A percentile compares a stretch with the other conserved stretches of the same genome.
Evolutionary conservation across 2,888 invertebrate genomes (phyloP).

Genomic region (Synanthedon tipuliformis): DNA sequence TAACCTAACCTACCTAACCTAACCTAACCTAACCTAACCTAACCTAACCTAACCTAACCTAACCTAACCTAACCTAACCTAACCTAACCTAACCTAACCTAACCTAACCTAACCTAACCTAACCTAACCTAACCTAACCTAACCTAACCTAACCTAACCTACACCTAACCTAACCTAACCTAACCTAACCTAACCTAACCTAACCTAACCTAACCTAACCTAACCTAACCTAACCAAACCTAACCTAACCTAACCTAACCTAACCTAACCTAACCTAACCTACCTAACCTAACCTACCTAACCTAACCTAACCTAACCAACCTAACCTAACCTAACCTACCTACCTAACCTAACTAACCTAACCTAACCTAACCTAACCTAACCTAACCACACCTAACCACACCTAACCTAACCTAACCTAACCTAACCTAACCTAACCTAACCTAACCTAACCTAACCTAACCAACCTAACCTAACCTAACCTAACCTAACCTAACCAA

Average conservation of each 20-base stretch:
- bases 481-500: constrained; percentile 1
- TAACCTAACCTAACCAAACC: constrained; percentile 2
- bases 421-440: constrained; percentile 1
- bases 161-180: background rate
- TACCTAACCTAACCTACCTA: constrained; percentile 4
- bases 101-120: background rate
- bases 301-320: constrained; percentile 5
- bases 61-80: constrained; percentile 1
- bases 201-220: constrained; percentile 1
- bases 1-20: background rate
- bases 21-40: background rate
- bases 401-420: constrained; percentile 1
- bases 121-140: background rate
- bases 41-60: background rate
- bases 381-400: background rate
- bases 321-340: background rate
- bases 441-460: constrained; percentile 1
- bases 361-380: background rate
- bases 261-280: constrained; percentile 6
- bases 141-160: background rate
- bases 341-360: background rate
- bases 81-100: background rate
- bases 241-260: constrained; percentile 4
- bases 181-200: background rate
- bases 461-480: constrained; percentile 1